Evolutionary conservation across 2,888 invertebrate genomes (phyloP), one percentile per base, ranked within the genome.

Genomic region (Lysandra bellargus): DNA sequence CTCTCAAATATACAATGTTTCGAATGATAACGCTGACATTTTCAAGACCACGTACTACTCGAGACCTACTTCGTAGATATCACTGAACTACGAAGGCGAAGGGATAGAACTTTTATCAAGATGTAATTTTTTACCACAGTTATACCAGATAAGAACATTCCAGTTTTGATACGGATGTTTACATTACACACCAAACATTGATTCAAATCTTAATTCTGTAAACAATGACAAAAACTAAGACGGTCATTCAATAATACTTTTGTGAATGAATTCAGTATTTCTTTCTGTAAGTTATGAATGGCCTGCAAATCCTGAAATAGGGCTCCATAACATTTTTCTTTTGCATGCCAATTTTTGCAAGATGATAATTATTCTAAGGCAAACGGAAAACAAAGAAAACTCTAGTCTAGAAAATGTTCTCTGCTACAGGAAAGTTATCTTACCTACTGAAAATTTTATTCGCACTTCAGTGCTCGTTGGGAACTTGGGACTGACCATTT

Each of bases 111-210:
- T 14, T 37, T 14, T 69, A 69, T 33, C 33, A 69, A 69, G 69
- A 23, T 37, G 64, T 69, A 33, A 9, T 69, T 69, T 69, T 69
- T 69, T 69, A 69, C 69, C 69, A 17, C 64, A 64, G 64, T 12
- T 69, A 69, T 30, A 23, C 79, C 49, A 49, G 81, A 82, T 81
- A 82, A 81, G 79, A 80, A 69, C 78, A 80, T 82, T 80, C 80
- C 79, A 79, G 78, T 77, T 74, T 78, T 79, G 79, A 79, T 78
- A 80, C 79, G 83, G 84, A 83, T 82, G 83, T 83, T 82, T 84
- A 80, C 78, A 79, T 79, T 79, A 78, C 81, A 80, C 77, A 79
- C 80, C 80, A 83, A 81, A 83, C 80, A 83, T 82, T 80, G 69
- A 40, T 78, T 40, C 44, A 17, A 57, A 74, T 74, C 74, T 44